Conservation (phyloP, 2,888 invertebrate species). For the Cantharis flavilabris region DNA sequence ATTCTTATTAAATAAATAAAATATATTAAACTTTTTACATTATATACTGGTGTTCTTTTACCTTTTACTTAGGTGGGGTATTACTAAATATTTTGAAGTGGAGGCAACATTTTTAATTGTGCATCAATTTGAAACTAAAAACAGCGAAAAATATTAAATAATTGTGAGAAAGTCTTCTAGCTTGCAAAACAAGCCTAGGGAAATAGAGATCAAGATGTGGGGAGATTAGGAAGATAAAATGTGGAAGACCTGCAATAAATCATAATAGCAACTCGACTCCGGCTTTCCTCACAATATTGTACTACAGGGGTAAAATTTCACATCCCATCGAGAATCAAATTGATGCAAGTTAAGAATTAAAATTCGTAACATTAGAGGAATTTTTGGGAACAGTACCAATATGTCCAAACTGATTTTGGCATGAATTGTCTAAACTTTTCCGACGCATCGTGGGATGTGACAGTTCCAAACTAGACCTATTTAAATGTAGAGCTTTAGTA, state of each 20-base stretch:
- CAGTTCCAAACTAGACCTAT: slow-evolving; percentile 43
- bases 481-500: slow-evolving; percentile 48
- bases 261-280: neutral
- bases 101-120: neutral
- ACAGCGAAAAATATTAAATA: neutral
- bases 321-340: neutral
- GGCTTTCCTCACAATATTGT: neutral
- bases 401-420: slow-evolving; percentile 16
- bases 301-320: neutral
- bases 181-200: neutral
- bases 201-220: neutral
- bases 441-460: slow-evolving; percentile 37
- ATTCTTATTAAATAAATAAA: slow-evolving; percentile 31
- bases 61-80: neutral
- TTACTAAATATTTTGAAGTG: neutral
- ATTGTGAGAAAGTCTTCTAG: neutral
- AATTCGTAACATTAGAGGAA: neutral
- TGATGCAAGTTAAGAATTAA: neutral
- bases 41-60: slow-evolving; percentile 24
- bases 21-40: slow-evolving; percentile 30
- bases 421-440: slow-evolving; percentile 49
- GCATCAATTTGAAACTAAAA: neutral
- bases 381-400: neutral
- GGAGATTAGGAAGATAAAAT: neutral
- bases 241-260: neutral